Percentiles rank a stretch among this genome's conserved stretches.
These are phyloP conservation scores for Hydrochoerus hydrochaeris DNA, from an alignment of 2,113 vertebrate species.

Conservation along the genomic window DNA sequence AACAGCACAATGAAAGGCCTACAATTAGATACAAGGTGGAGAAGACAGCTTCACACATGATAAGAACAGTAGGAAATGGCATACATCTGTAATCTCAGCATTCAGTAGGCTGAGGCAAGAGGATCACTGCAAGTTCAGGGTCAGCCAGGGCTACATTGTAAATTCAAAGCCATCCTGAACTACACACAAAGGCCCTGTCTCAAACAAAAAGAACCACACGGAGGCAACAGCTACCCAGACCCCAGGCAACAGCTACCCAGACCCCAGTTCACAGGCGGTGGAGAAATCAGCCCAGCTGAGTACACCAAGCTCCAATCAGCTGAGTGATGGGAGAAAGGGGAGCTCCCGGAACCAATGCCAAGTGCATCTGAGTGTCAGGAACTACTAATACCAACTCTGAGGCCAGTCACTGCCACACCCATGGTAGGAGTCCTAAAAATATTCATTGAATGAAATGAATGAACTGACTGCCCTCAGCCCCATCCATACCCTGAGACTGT, in stretches of 20 bases:
- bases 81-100: neutral
- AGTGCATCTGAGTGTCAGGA: neutral
- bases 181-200: neutral
- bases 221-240: neutral
- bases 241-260: neutral
- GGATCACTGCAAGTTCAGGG: neutral
- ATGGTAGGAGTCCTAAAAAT: neutral
- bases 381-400: neutral
- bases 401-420: neutral
- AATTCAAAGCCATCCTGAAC: neutral
- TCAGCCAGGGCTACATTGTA: neutral
- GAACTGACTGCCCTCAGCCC: neutral
- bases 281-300: neutral
- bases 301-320: neutral
- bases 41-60: neutral
- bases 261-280: neutral
- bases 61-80: neutral
- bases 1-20: neutral
- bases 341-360: neutral
- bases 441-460: neutral
- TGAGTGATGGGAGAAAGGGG: neutral
- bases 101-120: neutral
- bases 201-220: neutral
- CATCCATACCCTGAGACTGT: fast-evolving
- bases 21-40: neutral